Evolutionary conservation across 2,797 vertebrate species (phyloP).

Genomic region (Catostomus latipinnis): DNA sequence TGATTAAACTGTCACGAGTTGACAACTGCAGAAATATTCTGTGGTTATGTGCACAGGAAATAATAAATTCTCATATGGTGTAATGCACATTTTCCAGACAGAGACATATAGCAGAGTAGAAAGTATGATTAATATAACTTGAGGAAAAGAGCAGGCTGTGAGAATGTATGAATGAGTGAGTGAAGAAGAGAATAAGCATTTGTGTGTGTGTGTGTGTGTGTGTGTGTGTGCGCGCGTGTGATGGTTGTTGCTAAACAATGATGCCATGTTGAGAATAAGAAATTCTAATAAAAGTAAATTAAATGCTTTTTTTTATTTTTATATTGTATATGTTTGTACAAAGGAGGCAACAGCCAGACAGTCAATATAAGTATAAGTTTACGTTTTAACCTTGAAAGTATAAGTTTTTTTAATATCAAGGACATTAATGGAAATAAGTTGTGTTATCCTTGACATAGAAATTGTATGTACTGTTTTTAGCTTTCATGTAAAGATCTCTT

Average conservation of each 20-base stretch:
- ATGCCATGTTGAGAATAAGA: constrained; percentile 74
- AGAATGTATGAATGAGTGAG: constrained; percentile 34
- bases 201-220: constrained; percentile 26
- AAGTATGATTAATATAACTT: constrained; percentile 56
- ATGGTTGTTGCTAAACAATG: constrained; percentile 61
- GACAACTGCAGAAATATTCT: constrained; percentile 51
- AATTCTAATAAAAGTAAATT: constrained; percentile 67
- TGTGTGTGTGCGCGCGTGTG: constrained; percentile 11
- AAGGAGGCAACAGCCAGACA: no score
- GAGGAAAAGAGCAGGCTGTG: constrained; percentile 36
- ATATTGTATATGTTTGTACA: no score
- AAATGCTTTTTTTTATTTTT: no score
- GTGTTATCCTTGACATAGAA: no score
- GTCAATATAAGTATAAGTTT: no score
- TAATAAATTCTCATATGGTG: constrained; percentile 52
- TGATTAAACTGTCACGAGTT: constrained; percentile 41
- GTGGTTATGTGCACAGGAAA: constrained; percentile 44
- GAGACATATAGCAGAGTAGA: constrained; percentile 34
- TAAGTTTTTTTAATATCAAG: no score
- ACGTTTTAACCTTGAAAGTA: no score
- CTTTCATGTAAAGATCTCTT: constrained; percentile 30
- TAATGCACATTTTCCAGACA: constrained; percentile 55
- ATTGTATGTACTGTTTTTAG: no score
- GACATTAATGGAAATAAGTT: no score
- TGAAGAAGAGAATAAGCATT: constrained; percentile 25